Conservation (phyloP, 2,888 invertebrate species). For the Phoenoteleia sp. region DNA sequence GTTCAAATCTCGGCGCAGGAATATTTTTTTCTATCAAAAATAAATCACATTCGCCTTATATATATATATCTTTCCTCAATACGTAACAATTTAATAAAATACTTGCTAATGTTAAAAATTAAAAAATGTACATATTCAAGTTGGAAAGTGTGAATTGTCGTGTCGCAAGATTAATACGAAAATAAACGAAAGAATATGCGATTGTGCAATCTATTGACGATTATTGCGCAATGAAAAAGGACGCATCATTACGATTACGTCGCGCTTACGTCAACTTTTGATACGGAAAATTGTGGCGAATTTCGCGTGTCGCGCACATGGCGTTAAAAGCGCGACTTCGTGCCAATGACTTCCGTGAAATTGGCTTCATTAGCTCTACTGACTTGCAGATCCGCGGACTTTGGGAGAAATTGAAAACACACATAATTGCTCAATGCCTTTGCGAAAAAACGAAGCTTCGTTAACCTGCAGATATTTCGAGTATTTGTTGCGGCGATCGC, state of each 20-base stretch:
- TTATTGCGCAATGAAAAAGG: constrained; percentile 25
- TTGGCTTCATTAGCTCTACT: constrained; percentile 21
- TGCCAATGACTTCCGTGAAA: constrained; percentile 45
- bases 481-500: constrained; percentile 2
- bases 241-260: constrained; percentile 41
- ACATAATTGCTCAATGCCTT: background rate
- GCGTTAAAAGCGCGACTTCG: background rate
- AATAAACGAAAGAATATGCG: constrained; percentile 24
- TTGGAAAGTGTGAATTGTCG: too few relatives aligned
- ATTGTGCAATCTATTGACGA: constrained; percentile 31
- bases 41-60: too few relatives aligned
- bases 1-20: too few relatives aligned
- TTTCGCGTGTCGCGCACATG: background rate
- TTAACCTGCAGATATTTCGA: constrained; percentile 29
- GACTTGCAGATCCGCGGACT: constrained; percentile 34
- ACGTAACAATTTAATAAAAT: too few relatives aligned
- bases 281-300: constrained; percentile 20
- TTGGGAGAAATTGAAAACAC: constrained; percentile 9
- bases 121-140: too few relatives aligned
- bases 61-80: too few relatives aligned
- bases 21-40: too few relatives aligned
- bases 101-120: too few relatives aligned
- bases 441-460: background rate
- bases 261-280: constrained; percentile 34
- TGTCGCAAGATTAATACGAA: too few relatives aligned